Evolutionary conservation across 2,797 vertebrate genomes (phyloP).

Genomic region (Echeneis naucrates): DNA sequence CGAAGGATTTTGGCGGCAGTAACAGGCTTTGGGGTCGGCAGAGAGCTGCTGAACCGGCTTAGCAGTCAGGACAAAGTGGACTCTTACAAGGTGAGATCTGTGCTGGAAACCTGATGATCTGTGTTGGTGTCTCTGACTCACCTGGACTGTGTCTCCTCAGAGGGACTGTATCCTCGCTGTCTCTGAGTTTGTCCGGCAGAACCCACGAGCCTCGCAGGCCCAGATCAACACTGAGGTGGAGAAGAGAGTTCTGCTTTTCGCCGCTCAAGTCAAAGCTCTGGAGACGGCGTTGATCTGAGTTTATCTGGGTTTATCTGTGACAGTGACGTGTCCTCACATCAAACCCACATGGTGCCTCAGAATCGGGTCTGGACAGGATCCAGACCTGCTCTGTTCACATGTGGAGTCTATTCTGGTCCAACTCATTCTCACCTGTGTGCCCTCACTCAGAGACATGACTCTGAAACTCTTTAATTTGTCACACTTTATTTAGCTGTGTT

Average conservation of each 20-base stretch:
- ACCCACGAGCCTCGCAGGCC: conserved; percentile 75
- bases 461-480: not conserved
- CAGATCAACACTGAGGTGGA: conserved; percentile 78
- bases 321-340: no score
- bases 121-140: no score
- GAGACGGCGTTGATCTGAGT: conserved; percentile 67
- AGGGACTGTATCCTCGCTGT: conserved; percentile 80
- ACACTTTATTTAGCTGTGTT: not conserved
- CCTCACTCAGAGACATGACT: no score
- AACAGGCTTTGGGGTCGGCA: conserved; percentile 78
- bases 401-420: no score
- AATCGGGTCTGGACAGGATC: no score
- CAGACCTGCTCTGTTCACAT: no score
- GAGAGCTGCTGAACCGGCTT: conserved; percentile 77
- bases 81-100: conserved; percentile 65
- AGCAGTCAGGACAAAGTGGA: conserved; percentile 78
- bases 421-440: no score
- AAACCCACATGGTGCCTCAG: no score
- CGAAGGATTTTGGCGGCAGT: conserved; percentile 64
- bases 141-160: conserved; percentile 61
- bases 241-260: conserved; percentile 82
- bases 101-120: no score
- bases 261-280: conserved; percentile 76
- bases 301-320: conserved; percentile 66
- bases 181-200: conserved; percentile 74